These are phyloP conservation scores for Rhingia rostrata DNA, from an alignment of 2,888 invertebrate species.

Conservation along the genomic window DNA sequence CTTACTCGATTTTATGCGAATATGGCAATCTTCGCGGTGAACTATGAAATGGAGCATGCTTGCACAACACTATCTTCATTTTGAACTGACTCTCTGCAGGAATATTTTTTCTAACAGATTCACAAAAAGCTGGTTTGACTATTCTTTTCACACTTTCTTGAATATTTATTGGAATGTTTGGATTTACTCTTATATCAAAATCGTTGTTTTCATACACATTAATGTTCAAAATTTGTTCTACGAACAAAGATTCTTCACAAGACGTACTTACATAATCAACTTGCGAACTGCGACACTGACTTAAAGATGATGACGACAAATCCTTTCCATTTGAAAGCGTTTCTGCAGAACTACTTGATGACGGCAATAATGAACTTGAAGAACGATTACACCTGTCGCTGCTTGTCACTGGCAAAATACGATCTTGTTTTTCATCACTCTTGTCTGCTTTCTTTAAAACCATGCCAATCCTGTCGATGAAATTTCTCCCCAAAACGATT, in stretches of 20 bases:
- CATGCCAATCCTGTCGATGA: constrained; percentile 35
- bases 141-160: constrained; percentile 24
- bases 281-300: constrained; percentile 8
- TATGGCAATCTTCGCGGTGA: constrained; percentile 21
- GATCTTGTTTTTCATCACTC: constrained; percentile 8
- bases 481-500: constrained; percentile 52
- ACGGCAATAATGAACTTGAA: constrained; percentile 3
- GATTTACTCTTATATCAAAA: constrained; percentile 37
- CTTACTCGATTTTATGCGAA: constrained; percentile 16
- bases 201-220: constrained; percentile 22
- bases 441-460: constrained; percentile 15
- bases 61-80: background rate
- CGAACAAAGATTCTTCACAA: constrained; percentile 13
- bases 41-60: constrained; percentile 34
- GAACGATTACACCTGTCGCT: constrained; percentile 12
- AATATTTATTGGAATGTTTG: constrained; percentile 11
- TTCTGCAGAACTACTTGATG: constrained; percentile 18
- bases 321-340: constrained; percentile 14
- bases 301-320: constrained; percentile 19
- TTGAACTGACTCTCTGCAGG: constrained; percentile 7
- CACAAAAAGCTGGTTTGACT: constrained; percentile 33
- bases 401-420: constrained; percentile 14
- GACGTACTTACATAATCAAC: constrained; percentile 15
- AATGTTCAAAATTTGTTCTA: constrained; percentile 42
- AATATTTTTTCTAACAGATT: constrained; percentile 16